Evolutionary conservation across 2,888 invertebrate species (phyloP), one percentile per base, ranked within the genome.

Genomic region (Xanthorhoe designata): DNA sequence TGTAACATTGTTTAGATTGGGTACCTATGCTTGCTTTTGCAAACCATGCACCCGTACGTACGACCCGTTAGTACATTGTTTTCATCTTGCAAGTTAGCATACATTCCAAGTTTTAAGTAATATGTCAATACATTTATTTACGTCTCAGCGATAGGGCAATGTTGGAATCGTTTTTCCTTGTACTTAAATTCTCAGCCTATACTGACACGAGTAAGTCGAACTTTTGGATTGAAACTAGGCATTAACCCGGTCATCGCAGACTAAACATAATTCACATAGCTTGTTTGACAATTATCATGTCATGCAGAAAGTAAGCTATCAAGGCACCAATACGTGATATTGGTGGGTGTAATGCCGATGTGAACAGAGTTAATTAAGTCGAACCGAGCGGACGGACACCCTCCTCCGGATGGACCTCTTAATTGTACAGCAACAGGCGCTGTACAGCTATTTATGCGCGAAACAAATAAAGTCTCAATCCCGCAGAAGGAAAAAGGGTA

Each of bases 391-490:
- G 49, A 18, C 42, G 57, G 51, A 51, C 56, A 18, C 29, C 38
- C 38, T 9, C 24, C 50, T 38, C 38, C 51, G 53, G 64, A 47
- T 19, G 56, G 19, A 58, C 53, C 35, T 53, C 53, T 35, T 64
- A 64, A 64, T 58, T 58, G 49, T 49, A 5, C 19, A 58, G 61
- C 61, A 54, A 61, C 58, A 66, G 57, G 54, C 69, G 67, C 7
- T 2, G 19, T 58, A 58, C 35, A 45, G 47, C 19, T 49, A 64
- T 64, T 67, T 67, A 69, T 70, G 65, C 69, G 47, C 38, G 3
- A 42, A 42, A 42, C 38, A 38, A 42, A 32, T 7, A 7, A 42
- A 42, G 24, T 24, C 24, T 42, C 3, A 13, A 38, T 9, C 1
- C 13, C 38, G 13, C 0, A 10, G 10, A 38, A 38, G 1, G 8